Percentiles rank a stretch among this genome's conserved stretches.
phyloP scores from a whole-genome alignment of 2,113 vertebrate species.

The Drymodes brunneopygia region DNA sequence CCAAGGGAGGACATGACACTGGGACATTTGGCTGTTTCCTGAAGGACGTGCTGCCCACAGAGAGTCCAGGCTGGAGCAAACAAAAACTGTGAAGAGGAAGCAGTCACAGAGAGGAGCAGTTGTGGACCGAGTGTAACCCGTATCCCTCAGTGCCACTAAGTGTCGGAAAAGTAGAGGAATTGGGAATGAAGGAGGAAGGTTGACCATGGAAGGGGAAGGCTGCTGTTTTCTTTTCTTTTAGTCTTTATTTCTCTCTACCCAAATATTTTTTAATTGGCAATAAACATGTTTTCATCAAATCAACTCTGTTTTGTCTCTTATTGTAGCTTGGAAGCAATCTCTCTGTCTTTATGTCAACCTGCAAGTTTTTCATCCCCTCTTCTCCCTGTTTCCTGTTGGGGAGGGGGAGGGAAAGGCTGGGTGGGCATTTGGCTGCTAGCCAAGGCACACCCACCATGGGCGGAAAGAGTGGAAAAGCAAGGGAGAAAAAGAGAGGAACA shows the following conservation, averaged over 20 bases:
- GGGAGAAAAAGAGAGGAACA: background rate
- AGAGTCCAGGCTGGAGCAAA: background rate
- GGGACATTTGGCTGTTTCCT: background rate
- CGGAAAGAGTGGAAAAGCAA: background rate
- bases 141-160: background rate
- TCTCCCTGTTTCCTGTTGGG: background rate
- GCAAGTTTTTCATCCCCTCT: background rate
- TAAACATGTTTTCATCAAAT: background rate
- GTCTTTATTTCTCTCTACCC: background rate
- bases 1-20: fast-evolving
- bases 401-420: background rate
- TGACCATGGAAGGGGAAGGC: background rate
- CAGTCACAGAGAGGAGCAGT: background rate
- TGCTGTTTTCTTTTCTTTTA: background rate
- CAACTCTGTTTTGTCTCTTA: background rate
- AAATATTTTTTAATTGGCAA: background rate
- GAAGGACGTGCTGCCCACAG: background rate
- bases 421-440: background rate
- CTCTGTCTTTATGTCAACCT: background rate
- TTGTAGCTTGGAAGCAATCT: background rate
- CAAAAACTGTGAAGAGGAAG: background rate
- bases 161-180: background rate
- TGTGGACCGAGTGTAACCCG: background rate
- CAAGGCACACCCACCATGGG: background rate
- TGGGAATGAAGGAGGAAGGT: background rate